Percentiles rank a stretch among this genome's conserved stretches.
These are phyloP conservation scores for Exocentrus adspersus DNA, from an alignment of 2,888 invertebrate species.

Conservation along the genomic window DNA sequence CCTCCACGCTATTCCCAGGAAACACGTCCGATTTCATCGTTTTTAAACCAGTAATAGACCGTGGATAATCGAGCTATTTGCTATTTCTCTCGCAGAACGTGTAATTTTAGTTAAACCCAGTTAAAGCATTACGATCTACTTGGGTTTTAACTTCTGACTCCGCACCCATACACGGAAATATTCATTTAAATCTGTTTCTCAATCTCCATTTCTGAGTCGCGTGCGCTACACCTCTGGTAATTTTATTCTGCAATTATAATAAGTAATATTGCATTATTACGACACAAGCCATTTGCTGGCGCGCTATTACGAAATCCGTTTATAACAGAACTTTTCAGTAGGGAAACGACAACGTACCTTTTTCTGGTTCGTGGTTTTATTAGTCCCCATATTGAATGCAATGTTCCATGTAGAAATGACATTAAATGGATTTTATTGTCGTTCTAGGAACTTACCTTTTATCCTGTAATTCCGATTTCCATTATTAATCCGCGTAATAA, in stretches of 20 bases:
- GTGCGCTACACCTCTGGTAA: conserved; percentile 16
- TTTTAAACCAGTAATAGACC: conserved; percentile 13
- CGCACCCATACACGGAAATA: background rate
- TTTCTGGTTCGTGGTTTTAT: conserved; percentile 10
- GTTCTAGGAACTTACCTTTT: conserved; percentile 3
- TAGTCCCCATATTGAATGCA: conserved; percentile 11
- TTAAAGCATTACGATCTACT: background rate
- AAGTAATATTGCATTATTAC: conserved; percentile 8
- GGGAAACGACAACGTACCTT: background rate
- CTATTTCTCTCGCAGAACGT: conserved; percentile 18
- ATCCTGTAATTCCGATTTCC: background rate
- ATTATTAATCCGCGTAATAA: background rate
- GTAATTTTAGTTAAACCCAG: conserved; percentile 8
- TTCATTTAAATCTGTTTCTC: conserved; percentile 10
- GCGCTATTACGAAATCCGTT: conserved; percentile 2
- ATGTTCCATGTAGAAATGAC: conserved; percentile 19
- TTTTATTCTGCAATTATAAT: conserved; percentile 25
- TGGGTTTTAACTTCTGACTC: background rate
- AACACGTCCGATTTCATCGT: conserved; percentile 7
- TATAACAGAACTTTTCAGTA: background rate
- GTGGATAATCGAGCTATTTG: conserved; percentile 24
- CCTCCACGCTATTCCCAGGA: background rate
- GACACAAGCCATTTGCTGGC: conserved; percentile 6
- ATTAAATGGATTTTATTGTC: conserved; percentile 8
- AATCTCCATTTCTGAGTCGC: conserved; percentile 16